Base-by-base conservation (phyloP, 2,797 vertebrate genomes). In the Takifugu rubripes region DNA sequence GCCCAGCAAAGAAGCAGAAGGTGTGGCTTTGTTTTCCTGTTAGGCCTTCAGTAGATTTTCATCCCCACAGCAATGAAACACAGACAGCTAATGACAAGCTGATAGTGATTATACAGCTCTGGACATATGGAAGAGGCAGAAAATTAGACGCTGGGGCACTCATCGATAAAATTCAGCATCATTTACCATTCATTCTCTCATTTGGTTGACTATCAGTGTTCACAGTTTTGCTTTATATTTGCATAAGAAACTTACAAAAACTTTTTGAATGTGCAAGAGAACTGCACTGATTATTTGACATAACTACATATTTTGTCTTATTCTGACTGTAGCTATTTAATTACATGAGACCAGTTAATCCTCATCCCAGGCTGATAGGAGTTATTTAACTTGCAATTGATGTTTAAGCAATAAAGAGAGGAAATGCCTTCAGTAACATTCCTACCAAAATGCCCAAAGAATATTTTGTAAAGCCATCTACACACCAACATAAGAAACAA, bases 321-420 rank as follows among this genome's bases (percentile, higher is more conserved):
- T 60, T 48, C 33, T 68, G 44, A 50, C 31, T 6, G 16, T 71
- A 27, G 36, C 56, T 59, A 17, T 66, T 81, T 67, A 70, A 81
- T 79, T 72, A 82, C 75, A 64, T 56, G 60, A 43, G 15, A 43
- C 42, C 42, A 43, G 42, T 11, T 15, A 11, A 9, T 42, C 16
- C 42, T 43, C 42, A 43, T 43, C 42, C 3, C 15, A 43, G 42
- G 14, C n/a, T 6, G 12, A 43, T 5, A 15, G 36, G 16, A n/a
- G 42, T 43, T 43, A n/a, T 43, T 59, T 44, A 6, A 50, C 26
- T 36, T 7, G 1, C 9, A 48, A 36, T 43, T 26, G 5, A 51
- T 26, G 49, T 31, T 50, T 29, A 40, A 42, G 29, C 33, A 59
- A 54, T 55, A 43, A 68, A 58, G n/a, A 43, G 17, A 49, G 43